Conservation (phyloP, 2,113 vertebrate genomes). For the Zapus hudsonius region DNA sequence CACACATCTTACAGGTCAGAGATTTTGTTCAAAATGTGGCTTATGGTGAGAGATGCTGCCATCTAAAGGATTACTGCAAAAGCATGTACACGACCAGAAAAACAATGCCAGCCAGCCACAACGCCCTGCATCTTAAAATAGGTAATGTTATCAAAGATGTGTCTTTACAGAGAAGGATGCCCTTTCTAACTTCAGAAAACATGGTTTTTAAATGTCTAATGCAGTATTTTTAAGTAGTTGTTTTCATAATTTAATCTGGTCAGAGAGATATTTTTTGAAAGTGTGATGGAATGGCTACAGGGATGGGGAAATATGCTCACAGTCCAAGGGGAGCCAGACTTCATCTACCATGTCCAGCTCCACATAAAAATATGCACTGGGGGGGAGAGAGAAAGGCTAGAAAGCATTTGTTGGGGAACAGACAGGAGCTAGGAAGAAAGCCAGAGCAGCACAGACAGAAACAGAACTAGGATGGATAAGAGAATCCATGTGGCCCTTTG, state of each 20-base stretch:
- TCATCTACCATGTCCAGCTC: background rate
- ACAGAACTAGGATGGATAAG: background rate
- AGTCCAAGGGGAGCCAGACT: background rate
- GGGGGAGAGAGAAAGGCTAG: background rate
- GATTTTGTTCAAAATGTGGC: background rate
- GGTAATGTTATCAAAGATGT: background rate
- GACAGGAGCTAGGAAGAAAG: background rate
- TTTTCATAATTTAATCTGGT: conserved; percentile 24
- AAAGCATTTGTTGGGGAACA: background rate
- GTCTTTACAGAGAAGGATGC: background rate
- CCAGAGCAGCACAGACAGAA: background rate
- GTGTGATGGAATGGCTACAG: background rate
- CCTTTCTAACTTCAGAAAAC: conserved; percentile 32
- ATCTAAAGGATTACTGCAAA: conserved; percentile 73
- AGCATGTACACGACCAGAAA: background rate
- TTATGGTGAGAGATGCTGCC: conserved; percentile 72
- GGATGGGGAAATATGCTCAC: background rate
- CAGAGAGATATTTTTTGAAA: background rate
- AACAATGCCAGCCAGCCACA: background rate
- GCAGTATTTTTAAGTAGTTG: conserved; percentile 31
- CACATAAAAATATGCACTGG: background rate
- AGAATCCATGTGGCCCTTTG: background rate
- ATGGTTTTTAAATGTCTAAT: conserved; percentile 27
- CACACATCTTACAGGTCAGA: background rate
- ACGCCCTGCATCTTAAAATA: background rate